A percentile compares a stretch with the other conserved stretches of the same genome.
phyloP scores from a whole-genome alignment of 2,113 vertebrate genomes.

The Bolborhynchus lineola region DNA sequence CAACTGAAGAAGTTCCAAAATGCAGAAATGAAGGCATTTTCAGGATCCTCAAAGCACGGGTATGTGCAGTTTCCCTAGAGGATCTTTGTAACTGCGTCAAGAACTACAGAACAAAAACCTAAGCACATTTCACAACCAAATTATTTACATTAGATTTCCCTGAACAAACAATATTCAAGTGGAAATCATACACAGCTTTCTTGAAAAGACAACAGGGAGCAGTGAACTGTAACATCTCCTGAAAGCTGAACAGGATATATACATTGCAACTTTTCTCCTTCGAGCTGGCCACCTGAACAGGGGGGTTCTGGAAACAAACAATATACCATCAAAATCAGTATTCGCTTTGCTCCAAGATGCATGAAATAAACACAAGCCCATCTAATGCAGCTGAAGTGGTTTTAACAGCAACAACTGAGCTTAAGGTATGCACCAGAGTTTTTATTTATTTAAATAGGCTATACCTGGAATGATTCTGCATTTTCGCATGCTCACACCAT shows the following conservation, averaged over 20 bases:
- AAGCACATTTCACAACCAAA: background rate
- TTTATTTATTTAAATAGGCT: background rate
- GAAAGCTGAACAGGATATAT: background rate
- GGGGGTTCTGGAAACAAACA: background rate
- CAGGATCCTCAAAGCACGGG: background rate
- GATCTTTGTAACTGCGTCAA: background rate
- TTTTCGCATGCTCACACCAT: background rate
- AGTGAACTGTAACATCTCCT: background rate
- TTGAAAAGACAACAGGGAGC: background rate
- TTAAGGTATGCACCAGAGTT: background rate
- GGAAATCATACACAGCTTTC: background rate
- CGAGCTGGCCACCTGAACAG: background rate
- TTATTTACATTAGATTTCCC: background rate
- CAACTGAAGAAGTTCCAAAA: background rate
- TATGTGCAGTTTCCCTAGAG: background rate
- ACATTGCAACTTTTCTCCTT: background rate
- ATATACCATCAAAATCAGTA: background rate
- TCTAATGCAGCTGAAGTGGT: background rate
- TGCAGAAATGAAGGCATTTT: background rate
- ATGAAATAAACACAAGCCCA: background rate
- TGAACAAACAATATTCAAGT: background rate
- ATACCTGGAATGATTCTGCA: background rate
- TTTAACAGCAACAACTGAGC: background rate
- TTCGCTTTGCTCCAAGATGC: background rate
- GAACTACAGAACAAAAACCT: background rate